phyloP scores from a whole-genome alignment of 2,888 invertebrate genomes.

The Sphinx pinastri region DNA sequence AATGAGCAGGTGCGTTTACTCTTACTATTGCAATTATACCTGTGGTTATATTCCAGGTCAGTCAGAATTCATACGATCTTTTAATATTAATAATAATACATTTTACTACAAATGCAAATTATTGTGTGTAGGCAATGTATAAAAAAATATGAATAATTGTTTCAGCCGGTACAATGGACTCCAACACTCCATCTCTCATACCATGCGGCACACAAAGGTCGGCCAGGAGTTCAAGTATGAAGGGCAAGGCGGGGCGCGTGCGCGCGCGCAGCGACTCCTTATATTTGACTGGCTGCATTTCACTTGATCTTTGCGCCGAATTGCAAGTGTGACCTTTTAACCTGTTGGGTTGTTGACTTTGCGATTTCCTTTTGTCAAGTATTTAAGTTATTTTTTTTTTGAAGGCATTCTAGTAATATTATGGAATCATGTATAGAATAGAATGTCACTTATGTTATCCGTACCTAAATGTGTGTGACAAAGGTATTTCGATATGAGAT shows the following conservation, averaged over 20 bases:
- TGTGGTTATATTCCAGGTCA: too few relatives aligned
- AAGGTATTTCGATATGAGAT: too few relatives aligned
- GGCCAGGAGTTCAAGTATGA: constrained; percentile 68
- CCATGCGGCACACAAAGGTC: constrained; percentile 40
- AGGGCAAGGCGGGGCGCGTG: constrained; percentile 53
- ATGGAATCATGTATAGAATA: too few relatives aligned
- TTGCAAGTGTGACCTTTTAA: constrained; percentile 40
- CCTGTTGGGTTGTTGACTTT: constrained; percentile 4
- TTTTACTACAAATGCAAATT: too few relatives aligned
- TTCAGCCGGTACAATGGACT: too few relatives aligned
- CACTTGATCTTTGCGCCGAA: constrained; percentile 46
- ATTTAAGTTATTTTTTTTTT: neutral
- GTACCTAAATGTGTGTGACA: too few relatives aligned
- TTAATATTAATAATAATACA: too few relatives aligned
- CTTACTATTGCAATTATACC: too few relatives aligned
- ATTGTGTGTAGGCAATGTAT: neutral
- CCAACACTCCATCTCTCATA: constrained; percentile 27
- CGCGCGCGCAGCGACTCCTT: constrained; percentile 20
- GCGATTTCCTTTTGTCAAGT: neutral
- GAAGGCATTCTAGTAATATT: neutral
- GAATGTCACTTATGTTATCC: too few relatives aligned
- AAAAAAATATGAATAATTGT: neutral
- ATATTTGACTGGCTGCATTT: constrained; percentile 41
- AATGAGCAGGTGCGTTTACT: too few relatives aligned
- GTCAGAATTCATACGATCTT: too few relatives aligned